Evolutionary conservation across 2,888 invertebrate species (phyloP).

Genomic region (Chirona hameri): DNA sequence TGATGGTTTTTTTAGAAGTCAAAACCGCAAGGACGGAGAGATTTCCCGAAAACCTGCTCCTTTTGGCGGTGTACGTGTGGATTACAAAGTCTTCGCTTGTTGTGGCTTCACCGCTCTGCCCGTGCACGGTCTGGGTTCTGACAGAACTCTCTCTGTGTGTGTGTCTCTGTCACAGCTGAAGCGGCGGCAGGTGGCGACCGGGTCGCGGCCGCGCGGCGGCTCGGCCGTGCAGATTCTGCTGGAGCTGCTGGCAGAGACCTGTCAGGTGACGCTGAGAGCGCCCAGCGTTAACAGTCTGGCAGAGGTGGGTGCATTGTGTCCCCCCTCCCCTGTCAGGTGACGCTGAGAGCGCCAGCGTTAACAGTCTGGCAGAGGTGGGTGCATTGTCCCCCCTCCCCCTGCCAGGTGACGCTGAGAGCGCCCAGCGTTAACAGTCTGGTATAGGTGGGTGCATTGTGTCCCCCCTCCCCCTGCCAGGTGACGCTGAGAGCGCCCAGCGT

Average conservation of each 20-base stretch:
- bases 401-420: slow-evolving; percentile 79
- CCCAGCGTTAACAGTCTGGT: slow-evolving; percentile 70
- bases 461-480: slow-evolving; percentile 74
- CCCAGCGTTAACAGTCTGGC: slow-evolving; percentile 70
- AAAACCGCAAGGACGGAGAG: too few species aligned
- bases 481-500: slow-evolving; percentile 74
- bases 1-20: too few species aligned
- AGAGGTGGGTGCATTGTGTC: slow-evolving; percentile 58
- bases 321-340: neutral
- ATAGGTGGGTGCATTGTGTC: slow-evolving; percentile 58
- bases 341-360: neutral
- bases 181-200: neutral
- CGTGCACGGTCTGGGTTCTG: neutral
- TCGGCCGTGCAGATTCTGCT: slow-evolving; percentile 71
- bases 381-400: too few species aligned
- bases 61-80: too few species aligned
- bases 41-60: too few species aligned
- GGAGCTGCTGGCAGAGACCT: slow-evolving; percentile 80
- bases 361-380: neutral
- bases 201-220: slow-evolving; percentile 40
- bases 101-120: too few species aligned
- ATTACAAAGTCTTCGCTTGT: too few species aligned
- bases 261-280: slow-evolving; percentile 79
- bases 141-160: neutral
- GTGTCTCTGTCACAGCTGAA: neutral